Conservation (phyloP, 1,140 invertebrate species). For the Drosophila fuyamai region DNA sequence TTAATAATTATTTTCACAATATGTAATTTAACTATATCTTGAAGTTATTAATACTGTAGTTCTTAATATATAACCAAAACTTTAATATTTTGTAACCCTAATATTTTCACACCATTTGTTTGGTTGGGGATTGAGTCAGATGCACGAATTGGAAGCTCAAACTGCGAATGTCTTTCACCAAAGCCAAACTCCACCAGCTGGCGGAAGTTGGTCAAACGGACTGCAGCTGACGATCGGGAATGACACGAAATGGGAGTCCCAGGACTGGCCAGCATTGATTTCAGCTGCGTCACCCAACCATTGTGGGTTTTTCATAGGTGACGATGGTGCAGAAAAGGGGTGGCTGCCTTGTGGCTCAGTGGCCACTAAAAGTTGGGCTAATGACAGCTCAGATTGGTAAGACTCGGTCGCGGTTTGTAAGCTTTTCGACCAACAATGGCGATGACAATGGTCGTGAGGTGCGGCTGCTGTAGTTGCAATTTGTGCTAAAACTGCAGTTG, state of each 20-base stretch:
- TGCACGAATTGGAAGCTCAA: conserved; percentile 56
- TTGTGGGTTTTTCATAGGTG: conserved; percentile 31
- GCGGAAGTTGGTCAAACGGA: conserved; percentile 57
- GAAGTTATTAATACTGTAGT: no score
- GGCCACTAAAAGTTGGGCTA: conserved; percentile 60
- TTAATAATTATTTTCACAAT: no score
- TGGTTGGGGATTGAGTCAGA: conserved; percentile 23
- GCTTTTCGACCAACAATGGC: conserved; percentile 40
- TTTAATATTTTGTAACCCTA: neutral
- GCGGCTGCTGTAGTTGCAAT: conserved; percentile 12
- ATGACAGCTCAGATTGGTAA: conserved; percentile 58
- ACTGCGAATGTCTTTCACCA: conserved; percentile 6
- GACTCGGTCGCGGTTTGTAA: conserved; percentile 19
- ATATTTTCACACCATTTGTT: conserved; percentile 3
- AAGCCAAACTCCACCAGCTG: conserved; percentile 44
- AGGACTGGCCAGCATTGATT: conserved; percentile 61
- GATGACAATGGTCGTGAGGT: conserved; percentile 53
- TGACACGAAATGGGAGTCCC: conserved; percentile 14
- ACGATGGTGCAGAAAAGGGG: conserved; percentile 12
- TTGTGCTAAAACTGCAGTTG: conserved; percentile 22
- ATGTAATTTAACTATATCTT: no score
- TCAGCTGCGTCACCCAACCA: conserved; percentile 75
- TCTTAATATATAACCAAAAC: neutral
- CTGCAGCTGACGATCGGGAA: conserved; percentile 32
- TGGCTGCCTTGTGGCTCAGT: conserved; percentile 21